Base-by-base conservation (phyloP, 2,113 vertebrate genomes). In the Dasypus novemcinctus region DNA sequence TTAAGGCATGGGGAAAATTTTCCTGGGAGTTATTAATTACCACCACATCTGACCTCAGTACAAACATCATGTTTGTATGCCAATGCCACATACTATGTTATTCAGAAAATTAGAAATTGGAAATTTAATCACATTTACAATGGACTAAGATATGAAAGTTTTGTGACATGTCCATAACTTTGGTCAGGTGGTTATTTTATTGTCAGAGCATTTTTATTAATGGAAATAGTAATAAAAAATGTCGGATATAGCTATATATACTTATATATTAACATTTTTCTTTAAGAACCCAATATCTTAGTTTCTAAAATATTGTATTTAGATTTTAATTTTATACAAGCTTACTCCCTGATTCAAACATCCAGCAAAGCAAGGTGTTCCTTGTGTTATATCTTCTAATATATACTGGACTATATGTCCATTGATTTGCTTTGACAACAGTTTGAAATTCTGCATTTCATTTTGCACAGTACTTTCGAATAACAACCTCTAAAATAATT, bases 401-500 rank as follows among this genome's bases (percentile, higher is more conserved):
- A 68, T 13, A 49, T 29, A 63, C 15, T 57, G 1, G 21, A 64
- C 25, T 91, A 11, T 23, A 33, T 52, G 11, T 17, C 38, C 38
- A 52, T 71, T 85, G 59, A 25, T 92, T 93, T 94, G 21, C 6
- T 85, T 79, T 72, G 63, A 75, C 20, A 78, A 59, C 0, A 36
- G 13, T 69, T 89, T 92, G 31, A 79, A 93, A 87, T 79, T 91
- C 14, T 88, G 18, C 2, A 84, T 17, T 59, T 11, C 4, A 41
- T 64, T 87, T 72, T 54, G 13, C 9, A 68, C 9, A 71, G 8
- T 52, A 69, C 14, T 95, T 84, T 91, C 66, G 18, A 13, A 69
- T 18, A 80, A 72, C 18, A 71, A 43, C 6, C 90, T 87, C 23
- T 83, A 94, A 92, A 80, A 81, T 94, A 86, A 52, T 71, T 93